Evolutionary conservation across 2,888 invertebrate genomes (phyloP).

Genomic region (Brachylomia viminalis): DNA sequence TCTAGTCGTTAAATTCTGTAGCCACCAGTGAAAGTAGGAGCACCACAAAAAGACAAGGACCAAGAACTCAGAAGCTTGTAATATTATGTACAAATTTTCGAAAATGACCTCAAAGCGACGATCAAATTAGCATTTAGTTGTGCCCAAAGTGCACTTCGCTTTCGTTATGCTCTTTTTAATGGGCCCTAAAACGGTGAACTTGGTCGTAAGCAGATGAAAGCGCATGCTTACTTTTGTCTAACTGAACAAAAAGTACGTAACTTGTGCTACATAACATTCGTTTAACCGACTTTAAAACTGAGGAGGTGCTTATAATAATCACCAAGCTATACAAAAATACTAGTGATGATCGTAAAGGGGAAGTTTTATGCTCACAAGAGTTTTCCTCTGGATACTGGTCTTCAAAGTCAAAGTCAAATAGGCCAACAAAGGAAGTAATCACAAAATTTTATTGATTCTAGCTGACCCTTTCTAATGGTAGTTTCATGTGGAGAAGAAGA

Average conservation of each 20-base stretch:
- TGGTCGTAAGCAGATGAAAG: constrained; percentile 55
- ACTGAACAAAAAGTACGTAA: constrained; percentile 34
- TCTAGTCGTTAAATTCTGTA: constrained; percentile 17
- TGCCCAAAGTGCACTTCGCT: constrained; percentile 53
- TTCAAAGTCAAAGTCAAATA: background rate
- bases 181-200: constrained; percentile 43
- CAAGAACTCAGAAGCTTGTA: constrained; percentile 31
- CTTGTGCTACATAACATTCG: constrained; percentile 15
- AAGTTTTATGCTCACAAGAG: constrained; percentile 1
- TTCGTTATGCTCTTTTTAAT: constrained; percentile 55
- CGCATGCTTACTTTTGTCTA: constrained; percentile 44
- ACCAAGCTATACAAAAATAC: background rate
- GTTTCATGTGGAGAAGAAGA: background rate
- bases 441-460: background rate
- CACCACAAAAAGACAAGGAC: constrained; percentile 20
- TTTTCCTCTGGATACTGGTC: background rate
- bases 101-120: constrained; percentile 46
- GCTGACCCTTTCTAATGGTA: background rate
- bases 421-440: background rate
- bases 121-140: constrained; percentile 62
- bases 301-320: constrained; percentile 10
- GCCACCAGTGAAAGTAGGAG: constrained; percentile 29
- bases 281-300: constrained; percentile 24
- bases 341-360: background rate
- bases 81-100: constrained; percentile 45